phyloP scores from a whole-genome alignment of 2,797 vertebrate genomes.

The Acanthiza pusilla region DNA sequence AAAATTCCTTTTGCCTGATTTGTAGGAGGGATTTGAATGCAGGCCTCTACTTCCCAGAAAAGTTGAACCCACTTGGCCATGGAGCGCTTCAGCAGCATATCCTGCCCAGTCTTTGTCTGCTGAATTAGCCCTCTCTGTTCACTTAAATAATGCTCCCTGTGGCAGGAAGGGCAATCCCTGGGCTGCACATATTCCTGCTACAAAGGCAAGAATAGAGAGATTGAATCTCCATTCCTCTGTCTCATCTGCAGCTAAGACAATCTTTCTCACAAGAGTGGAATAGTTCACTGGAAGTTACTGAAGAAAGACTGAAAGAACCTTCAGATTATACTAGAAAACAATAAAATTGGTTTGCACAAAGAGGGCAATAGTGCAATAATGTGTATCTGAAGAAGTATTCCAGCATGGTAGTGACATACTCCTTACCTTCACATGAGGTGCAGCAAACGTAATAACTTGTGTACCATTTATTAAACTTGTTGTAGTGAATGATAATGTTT shows the following conservation, averaged over 20 bases:
- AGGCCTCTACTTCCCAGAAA: not conserved
- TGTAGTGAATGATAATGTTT: constrained; percentile 87
- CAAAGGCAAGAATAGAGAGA: not conserved
- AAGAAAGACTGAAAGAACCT: not conserved
- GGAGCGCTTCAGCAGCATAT: not conserved
- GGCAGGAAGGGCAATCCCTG: not conserved
- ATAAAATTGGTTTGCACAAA: not conserved
- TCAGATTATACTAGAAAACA: not conserved
- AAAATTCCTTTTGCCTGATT: not conserved
- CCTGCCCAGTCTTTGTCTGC: not conserved
- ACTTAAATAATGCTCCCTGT: not conserved
- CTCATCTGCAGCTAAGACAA: not conserved
- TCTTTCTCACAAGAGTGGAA: not conserved
- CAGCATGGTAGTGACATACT: not conserved
- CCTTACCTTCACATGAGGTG: constrained; percentile 82
- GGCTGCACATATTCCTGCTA: not conserved
- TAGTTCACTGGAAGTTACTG: not conserved
- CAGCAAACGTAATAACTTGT: constrained; percentile 84
- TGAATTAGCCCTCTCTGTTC: not conserved
- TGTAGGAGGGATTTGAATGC: not conserved
- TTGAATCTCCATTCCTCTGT: not conserved
- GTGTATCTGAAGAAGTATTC: not conserved
- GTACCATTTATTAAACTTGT: constrained; percentile 84
- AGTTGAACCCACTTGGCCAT: not conserved
- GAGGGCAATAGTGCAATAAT: not conserved